phyloP scores from a whole-genome alignment of 2,113 vertebrate genomes.

The Geococcyx californianus region DNA sequence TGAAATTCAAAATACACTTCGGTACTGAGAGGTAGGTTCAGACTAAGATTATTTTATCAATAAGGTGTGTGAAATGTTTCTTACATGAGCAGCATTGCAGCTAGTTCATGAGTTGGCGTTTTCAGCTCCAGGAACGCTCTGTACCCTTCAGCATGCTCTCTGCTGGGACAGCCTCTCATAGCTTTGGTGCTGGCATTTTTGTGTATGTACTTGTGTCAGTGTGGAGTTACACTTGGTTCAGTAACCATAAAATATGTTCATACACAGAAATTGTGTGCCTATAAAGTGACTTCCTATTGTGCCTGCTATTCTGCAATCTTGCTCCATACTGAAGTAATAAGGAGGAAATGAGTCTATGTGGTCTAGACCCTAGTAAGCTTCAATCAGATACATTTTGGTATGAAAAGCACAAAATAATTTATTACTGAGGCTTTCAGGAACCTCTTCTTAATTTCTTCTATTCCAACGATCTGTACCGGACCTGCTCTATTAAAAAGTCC shows the following conservation, averaged over 20 bases:
- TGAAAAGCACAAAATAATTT: not conserved
- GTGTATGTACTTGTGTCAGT: not conserved
- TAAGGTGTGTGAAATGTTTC: not conserved
- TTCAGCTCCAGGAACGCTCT: not conserved
- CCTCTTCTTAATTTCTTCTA: not conserved
- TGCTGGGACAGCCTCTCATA: not conserved
- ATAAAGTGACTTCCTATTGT: not conserved
- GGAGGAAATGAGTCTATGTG: not conserved
- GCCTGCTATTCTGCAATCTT: not conserved
- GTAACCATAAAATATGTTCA: not conserved
- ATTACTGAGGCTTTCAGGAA: not conserved
- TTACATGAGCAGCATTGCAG: not conserved
- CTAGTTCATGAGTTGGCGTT: accelerated
- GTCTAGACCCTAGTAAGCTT: not conserved
- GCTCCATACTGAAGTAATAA: not conserved
- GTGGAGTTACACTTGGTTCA: not conserved
- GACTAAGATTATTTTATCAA: not conserved
- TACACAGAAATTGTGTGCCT: not conserved
- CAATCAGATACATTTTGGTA: not conserved
- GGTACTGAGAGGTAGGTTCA: not conserved
- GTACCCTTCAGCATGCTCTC: not conserved
- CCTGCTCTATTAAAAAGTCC: not conserved
- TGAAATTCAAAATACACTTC: not conserved
- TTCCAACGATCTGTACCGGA: not conserved
- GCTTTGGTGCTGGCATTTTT: not conserved